Conservation (phyloP, 2,888 invertebrate genomes). For the Drosophila nigricruria region DNA sequence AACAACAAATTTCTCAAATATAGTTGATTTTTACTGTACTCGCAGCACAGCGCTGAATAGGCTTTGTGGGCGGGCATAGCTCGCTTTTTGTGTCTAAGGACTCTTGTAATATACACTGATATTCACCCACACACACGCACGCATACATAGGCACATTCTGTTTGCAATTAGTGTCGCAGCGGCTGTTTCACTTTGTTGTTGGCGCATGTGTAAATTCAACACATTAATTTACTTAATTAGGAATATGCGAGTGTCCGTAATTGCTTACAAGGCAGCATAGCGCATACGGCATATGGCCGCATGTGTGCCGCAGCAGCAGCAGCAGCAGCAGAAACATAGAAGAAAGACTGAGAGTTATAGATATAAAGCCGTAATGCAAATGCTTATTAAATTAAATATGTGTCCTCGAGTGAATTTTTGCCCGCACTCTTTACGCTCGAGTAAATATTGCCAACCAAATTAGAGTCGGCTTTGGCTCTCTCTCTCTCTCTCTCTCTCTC, state of each 20-base stretch:
- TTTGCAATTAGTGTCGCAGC: conserved; percentile 79
- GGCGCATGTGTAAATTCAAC: conserved; percentile 68
- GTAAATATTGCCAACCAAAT: conserved; percentile 38
- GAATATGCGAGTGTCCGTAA: conserved; percentile 74
- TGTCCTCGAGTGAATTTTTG: conserved; percentile 20
- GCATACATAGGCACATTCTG: conserved; percentile 56
- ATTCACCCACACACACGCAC: conserved; percentile 1
- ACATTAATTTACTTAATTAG: conserved; percentile 81
- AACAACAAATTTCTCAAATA: conserved; percentile 13
- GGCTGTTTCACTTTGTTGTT: conserved; percentile 74
- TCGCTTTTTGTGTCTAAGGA: conserved; percentile 27
- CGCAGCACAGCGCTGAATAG: conserved; percentile 8
- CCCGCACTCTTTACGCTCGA: conserved; percentile 25
- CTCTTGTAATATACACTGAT: conserved; percentile 24
- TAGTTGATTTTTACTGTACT: conserved; percentile 31
- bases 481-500: background rate
- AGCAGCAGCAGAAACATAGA: conserved; percentile 4
- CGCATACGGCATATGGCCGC: conserved; percentile 64
- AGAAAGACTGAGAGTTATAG: conserved; percentile 37
- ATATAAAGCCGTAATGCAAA: conserved; percentile 63
- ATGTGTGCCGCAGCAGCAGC: conserved; percentile 38
- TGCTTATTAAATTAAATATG: conserved; percentile 78
- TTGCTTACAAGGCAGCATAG: conserved; percentile 66
- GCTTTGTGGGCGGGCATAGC: conserved; percentile 6
- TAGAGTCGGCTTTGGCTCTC: background rate